Conservation (phyloP, 2,113 vertebrate genomes). For the Antechinus flavipes region DNA sequence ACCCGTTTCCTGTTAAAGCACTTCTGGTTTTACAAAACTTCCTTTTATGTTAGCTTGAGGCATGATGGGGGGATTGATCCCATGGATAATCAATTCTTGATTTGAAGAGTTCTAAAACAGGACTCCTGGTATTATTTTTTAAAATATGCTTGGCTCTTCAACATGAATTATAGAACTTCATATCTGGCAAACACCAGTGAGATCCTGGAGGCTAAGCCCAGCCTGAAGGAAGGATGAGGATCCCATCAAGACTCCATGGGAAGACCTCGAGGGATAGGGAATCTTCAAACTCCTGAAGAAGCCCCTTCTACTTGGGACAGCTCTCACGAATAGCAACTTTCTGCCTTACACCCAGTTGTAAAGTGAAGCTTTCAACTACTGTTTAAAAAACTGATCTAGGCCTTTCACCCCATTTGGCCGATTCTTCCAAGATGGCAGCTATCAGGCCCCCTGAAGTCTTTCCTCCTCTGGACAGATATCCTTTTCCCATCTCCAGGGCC, state of each 20-base stretch:
- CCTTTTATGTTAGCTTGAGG: background rate
- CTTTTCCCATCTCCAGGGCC: background rate
- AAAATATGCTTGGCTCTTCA: background rate
- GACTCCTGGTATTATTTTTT: background rate
- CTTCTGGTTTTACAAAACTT: background rate
- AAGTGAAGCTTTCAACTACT: background rate
- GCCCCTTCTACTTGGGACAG: background rate
- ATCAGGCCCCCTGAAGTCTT: background rate
- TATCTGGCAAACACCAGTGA: background rate
- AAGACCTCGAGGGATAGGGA: background rate
- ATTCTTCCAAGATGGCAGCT: background rate
- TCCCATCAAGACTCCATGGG: background rate
- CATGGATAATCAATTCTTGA: background rate
- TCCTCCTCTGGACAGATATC: background rate
- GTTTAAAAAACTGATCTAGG: background rate
- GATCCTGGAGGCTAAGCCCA: background rate
- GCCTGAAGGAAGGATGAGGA: background rate
- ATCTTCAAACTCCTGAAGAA: background rate
- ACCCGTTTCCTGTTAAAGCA: background rate
- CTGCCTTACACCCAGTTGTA: background rate
- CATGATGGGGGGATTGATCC: background rate
- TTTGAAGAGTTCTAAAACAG: background rate
- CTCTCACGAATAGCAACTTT: background rate
- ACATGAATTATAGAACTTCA: background rate
- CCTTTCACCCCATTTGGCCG: background rate